These are phyloP conservation scores for Falcaria lacertinaria DNA, from an alignment of 2,888 invertebrate genomes.

Conservation along the genomic window DNA sequence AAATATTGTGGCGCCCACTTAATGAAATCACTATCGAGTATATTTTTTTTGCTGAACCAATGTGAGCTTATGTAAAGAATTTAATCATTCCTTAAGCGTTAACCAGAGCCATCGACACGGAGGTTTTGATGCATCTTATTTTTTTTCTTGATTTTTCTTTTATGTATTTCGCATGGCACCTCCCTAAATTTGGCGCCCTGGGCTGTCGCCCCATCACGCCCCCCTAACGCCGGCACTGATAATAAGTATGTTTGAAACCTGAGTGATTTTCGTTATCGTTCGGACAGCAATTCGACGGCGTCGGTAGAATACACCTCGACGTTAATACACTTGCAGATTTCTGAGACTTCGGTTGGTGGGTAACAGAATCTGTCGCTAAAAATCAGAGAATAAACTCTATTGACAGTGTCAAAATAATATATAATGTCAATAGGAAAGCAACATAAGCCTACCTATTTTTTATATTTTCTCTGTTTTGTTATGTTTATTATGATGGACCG, in stretches of 20 bases:
- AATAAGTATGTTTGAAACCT: not conserved
- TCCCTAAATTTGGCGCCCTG: too few species aligned
- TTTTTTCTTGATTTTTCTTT: too few species aligned
- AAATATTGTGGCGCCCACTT: too few species aligned
- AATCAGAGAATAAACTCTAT: conserved; percentile 5
- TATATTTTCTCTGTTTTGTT: conserved; percentile 38
- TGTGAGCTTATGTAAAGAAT: too few species aligned
- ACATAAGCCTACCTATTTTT: conserved; percentile 41
- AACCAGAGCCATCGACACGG: too few species aligned
- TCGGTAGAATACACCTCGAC: conserved; percentile 37
- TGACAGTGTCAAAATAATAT: conserved; percentile 3
- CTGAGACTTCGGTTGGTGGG: conserved; percentile 2
- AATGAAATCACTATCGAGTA: too few species aligned
- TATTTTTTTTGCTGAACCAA: too few species aligned
- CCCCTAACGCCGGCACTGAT: too few species aligned
- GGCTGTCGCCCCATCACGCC: too few species aligned
- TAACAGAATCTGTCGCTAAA: conserved; percentile 25
- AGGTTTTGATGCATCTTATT: too few species aligned
- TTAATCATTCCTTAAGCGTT: too few species aligned
- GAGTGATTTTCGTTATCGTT: not conserved
- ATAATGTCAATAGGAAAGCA: conserved; percentile 7
- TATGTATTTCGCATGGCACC: too few species aligned
- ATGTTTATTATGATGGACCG: conserved; percentile 48
- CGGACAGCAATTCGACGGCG: conserved; percentile 12
- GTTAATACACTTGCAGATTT: conserved; percentile 41